Conservation (phyloP, 2,113 vertebrate species). For the Procapra przewalskii region DNA sequence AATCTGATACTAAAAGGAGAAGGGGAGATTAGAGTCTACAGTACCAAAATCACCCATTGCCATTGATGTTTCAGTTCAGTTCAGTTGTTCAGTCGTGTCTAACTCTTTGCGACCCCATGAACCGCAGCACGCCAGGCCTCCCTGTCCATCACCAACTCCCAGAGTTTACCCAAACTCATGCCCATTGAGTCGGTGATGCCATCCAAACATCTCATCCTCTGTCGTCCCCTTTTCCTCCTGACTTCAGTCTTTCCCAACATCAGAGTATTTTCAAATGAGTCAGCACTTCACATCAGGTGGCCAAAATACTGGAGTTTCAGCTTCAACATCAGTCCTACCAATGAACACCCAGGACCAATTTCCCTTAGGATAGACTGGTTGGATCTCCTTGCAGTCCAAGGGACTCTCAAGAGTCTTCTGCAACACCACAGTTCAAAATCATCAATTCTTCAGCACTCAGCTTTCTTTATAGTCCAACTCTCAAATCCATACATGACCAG, state of each 20-base stretch:
- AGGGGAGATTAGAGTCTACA: neutral
- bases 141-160: neutral
- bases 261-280: neutral
- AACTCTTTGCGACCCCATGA: neutral
- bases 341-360: neutral
- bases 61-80: neutral
- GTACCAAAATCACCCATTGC: neutral
- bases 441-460: neutral
- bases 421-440: neutral
- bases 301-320: neutral
- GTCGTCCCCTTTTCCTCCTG: neutral
- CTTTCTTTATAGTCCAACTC: neutral
- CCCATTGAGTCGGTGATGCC: neutral
- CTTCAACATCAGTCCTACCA: neutral
- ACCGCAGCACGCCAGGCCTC: rapidly evolving
- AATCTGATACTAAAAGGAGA: neutral
- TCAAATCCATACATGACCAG: neutral
- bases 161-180: neutral
- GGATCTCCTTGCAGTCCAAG: neutral
- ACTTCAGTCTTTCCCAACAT: neutral
- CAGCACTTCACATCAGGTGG: neutral
- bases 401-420: neutral
- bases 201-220: neutral
- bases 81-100: neutral
- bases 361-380: neutral